Conservation (phyloP, 2,888 invertebrate species). For the Megamerina dolium region DNA sequence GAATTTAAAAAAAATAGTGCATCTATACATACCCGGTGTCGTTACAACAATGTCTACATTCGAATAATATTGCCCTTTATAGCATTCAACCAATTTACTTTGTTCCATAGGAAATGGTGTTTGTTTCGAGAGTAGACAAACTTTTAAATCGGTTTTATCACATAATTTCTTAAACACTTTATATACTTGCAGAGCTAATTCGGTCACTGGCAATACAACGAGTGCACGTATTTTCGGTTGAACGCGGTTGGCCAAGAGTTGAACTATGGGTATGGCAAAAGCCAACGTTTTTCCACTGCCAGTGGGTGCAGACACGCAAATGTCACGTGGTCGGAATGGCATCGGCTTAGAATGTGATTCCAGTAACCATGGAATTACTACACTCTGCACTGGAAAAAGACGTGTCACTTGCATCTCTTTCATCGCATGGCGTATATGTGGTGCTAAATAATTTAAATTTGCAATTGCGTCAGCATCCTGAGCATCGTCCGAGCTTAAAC, state of each 20-base stretch:
- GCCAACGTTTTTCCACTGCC: constrained; percentile 96
- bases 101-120: constrained; percentile 64
- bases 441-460: constrained; percentile 54
- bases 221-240: constrained; percentile 71
- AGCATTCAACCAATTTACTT: constrained; percentile 55
- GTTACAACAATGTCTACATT: constrained; percentile 80
- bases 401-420: constrained; percentile 64
- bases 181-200: constrained; percentile 83
- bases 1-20: no score
- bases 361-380: constrained; percentile 71
- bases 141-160: constrained; percentile 61
- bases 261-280: constrained; percentile 86
- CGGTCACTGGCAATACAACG: constrained; percentile 88
- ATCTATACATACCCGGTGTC: constrained; percentile 63
- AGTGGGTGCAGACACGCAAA: constrained; percentile 95
- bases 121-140: constrained; percentile 65
- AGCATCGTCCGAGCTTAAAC: constrained; percentile 54
- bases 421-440: constrained; percentile 57
- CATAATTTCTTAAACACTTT: constrained; percentile 72
- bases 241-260: constrained; percentile 57
- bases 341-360: constrained; percentile 56
- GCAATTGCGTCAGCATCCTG: constrained; percentile 32
- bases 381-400: constrained; percentile 80
- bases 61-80: constrained; percentile 44
- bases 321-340: constrained; percentile 72